phyloP scores from a whole-genome alignment of 2,888 invertebrate genomes.

The Dolichopus griseipennis region DNA sequence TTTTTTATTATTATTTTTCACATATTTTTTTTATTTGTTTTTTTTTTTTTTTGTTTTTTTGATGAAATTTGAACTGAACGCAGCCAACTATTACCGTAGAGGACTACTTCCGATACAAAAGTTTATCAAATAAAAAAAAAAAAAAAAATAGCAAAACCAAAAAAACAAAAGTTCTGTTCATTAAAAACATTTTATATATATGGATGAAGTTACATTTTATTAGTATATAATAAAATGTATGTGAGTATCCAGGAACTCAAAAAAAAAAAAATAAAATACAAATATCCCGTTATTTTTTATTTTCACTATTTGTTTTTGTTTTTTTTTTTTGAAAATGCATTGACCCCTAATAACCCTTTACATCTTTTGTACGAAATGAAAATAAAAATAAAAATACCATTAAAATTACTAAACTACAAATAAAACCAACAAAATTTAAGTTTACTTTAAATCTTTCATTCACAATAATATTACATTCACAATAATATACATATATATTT shows the following conservation, averaged over 20 bases:
- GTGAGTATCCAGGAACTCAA: neutral
- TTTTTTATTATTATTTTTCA: neutral
- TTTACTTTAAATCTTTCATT: neutral
- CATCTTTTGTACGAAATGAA: neutral
- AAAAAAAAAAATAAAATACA: too few relatives aligned
- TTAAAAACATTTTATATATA: neutral
- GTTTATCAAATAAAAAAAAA: neutral
- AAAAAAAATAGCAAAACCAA: neutral
- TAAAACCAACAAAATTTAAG: neutral
- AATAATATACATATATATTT: neutral
- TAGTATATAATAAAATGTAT: neutral
- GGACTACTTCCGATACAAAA: neutral
- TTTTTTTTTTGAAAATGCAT: neutral
- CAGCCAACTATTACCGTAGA: constrained; percentile 1
- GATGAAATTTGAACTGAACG: neutral
- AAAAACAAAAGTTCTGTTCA: neutral
- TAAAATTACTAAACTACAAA: neutral
- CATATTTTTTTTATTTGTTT: too few relatives aligned
- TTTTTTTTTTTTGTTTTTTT: neutral
- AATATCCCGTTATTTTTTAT: neutral
- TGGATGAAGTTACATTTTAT: neutral
- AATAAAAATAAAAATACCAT: too few relatives aligned
- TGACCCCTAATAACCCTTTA: constrained; percentile 2
- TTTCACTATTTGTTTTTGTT: too few relatives aligned
- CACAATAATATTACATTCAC: neutral